These are phyloP conservation scores for Acipenser oxyrinchus DNA, from an alignment of 2,797 vertebrate species.

Conservation along the genomic window DNA sequence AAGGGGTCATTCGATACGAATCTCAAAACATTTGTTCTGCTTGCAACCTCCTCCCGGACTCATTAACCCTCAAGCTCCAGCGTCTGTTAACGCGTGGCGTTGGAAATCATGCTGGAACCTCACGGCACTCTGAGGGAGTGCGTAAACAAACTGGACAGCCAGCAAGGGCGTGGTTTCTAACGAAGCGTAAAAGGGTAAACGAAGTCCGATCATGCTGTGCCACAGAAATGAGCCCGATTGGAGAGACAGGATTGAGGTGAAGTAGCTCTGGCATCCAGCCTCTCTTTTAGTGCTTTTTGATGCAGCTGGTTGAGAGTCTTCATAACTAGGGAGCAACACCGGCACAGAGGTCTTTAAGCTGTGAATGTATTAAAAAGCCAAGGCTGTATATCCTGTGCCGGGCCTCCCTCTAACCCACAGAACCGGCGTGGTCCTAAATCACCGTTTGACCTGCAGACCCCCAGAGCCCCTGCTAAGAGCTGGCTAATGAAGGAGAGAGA, in stretches of 20 bases:
- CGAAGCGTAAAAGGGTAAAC: no score
- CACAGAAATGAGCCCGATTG: no score
- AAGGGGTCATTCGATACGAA: not conserved
- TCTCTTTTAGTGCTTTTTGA: not conserved
- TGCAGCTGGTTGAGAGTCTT: constrained; percentile 5
- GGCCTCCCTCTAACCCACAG: not conserved
- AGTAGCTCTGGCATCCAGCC: no score
- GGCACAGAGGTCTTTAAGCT: constrained; percentile 14
- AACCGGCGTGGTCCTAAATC: constrained; percentile 6
- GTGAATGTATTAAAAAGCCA: constrained; percentile 7
- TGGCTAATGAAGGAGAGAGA: not conserved
- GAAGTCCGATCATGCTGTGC: no score
- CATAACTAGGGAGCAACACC: constrained; percentile 1
- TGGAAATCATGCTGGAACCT: no score
- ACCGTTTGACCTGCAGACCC: constrained; percentile 10
- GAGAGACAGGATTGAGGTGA: no score
- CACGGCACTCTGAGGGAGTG: no score
- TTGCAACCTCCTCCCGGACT: no score
- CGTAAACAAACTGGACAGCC: no score
- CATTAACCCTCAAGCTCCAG: not conserved
- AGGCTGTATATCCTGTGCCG: not conserved
- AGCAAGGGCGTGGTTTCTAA: no score
- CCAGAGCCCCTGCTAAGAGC: not conserved
- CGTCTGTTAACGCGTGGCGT: not conserved
- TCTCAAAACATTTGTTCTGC: no score